Evolutionary conservation across 2,797 vertebrate genomes (phyloP), one percentile per base, ranked within the genome.

Genomic region (Tenualosa thibaudeaui): DNA sequence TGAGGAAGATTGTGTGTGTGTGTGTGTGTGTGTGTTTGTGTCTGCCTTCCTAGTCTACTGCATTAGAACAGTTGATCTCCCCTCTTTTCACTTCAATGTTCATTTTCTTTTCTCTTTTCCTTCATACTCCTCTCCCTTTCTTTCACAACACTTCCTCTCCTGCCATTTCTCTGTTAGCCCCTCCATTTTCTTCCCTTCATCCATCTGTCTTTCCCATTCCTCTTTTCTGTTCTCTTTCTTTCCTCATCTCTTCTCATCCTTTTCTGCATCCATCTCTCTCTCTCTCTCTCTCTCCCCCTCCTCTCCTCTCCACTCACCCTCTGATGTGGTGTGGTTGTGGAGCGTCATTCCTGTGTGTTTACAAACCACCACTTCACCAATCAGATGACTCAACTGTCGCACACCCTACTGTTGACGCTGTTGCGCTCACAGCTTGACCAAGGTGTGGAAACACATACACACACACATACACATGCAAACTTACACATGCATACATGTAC

Each of bases 381-480:
- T 75, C 68, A 43, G 31, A 40, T 40, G 31, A 75, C 31, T 37
- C 37, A 17, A 75, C 68, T 6, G 10, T 75, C 62, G 31, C 62
- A 65, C 62, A 65, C 68, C 37, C 31, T 15, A 75, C 68, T 40
- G 13, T 43, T 75, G 68, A 75, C 31, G 31, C 68, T 43, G 37
- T 12, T 4, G 68, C 37, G 5, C 15, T 75, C 68, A 75, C 68
- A 75, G 68, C 68, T 75, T 75, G 31, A 75, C 68, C 31, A 75
- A 82, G n/a, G 68, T 75, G 68, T 75, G 15, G 24, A 75, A 75
- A 43, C 68, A 40, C 46, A 56, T 15, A 56, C 54, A 56, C 54
- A 56, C 56, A 58, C 56, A 58, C 56, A 58, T 19, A 58, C 56
- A 58, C 56, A 71, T 12, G 17, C 65, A 71, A 9, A 37, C 26